Evolutionary conservation across 2,113 vertebrate genomes (phyloP).

Genomic region (Oncorhynchus mykiss): DNA sequence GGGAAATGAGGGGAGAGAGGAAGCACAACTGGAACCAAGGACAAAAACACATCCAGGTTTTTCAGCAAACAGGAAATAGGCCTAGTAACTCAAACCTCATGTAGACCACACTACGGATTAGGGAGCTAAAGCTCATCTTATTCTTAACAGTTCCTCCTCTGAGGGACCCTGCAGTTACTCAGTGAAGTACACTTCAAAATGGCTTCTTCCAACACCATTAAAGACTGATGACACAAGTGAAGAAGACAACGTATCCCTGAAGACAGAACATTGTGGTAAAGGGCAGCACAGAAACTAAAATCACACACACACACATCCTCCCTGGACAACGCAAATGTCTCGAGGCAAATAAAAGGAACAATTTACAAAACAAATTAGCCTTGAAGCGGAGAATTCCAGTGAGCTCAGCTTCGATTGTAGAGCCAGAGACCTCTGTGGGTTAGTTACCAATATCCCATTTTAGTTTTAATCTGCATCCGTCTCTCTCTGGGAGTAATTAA

Average conservation of each 20-base stretch:
- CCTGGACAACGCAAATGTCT: constrained; percentile 1
- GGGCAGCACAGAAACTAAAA: constrained; percentile 2
- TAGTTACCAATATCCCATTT: neutral
- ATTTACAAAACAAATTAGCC: constrained; percentile 43
- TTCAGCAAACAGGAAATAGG: neutral
- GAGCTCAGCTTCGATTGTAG: constrained; percentile 3
- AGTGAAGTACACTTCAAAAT: neutral
- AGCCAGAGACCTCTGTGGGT: constrained; percentile 1
- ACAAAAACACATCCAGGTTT: constrained; percentile 35
- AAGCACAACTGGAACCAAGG: constrained; percentile 38
- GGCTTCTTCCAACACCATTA: too few relatives aligned
- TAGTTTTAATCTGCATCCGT: neutral
- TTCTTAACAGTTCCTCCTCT: too few relatives aligned
- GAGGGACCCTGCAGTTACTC: too few relatives aligned
- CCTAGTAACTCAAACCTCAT: neutral
- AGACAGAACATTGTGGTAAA: constrained; percentile 23
- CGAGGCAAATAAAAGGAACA: constrained; percentile 24
- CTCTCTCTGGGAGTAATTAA: constrained; percentile 40
- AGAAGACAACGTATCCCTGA: neutral
- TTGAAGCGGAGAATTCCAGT: neutral
- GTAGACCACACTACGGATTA: neutral
- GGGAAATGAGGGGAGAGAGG: constrained; percentile 23
- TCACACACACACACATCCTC: too few relatives aligned
- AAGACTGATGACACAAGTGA: neutral
- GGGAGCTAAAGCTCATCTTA: too few relatives aligned